These are phyloP conservation scores for Nyctibius bracteatus DNA, from an alignment of 2,113 vertebrate genomes.

Conservation along the genomic window DNA sequence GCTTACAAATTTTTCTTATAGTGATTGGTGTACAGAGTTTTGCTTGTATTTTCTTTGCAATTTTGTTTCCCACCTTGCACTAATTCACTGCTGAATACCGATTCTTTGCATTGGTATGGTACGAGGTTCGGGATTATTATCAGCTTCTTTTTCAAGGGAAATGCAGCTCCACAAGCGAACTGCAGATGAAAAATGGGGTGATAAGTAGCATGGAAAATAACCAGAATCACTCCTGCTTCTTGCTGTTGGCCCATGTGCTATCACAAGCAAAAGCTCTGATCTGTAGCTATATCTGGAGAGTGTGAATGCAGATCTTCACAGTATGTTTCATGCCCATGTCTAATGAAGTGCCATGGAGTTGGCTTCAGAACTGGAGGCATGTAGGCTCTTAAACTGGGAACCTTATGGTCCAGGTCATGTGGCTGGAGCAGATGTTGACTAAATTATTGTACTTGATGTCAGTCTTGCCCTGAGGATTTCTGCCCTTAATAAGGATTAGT, in stretches of 20 bases:
- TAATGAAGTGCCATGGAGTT: background rate
- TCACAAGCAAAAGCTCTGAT: background rate
- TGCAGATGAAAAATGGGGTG: background rate
- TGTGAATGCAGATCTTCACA: background rate
- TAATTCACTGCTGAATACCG: background rate
- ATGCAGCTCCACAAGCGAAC: background rate
- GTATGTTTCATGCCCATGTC: background rate
- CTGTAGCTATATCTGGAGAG: background rate
- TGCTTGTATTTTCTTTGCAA: background rate
- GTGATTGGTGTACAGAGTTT: background rate
- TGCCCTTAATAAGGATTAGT: background rate
- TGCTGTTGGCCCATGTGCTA: background rate
- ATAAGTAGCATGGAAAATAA: background rate
- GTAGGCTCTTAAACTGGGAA: background rate
- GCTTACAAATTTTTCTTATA: background rate
- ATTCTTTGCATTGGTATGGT: background rate
- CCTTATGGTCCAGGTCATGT: background rate
- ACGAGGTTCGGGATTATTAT: background rate
- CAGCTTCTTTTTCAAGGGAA: background rate
- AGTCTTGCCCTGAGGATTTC: background rate
- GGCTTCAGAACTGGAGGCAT: background rate
- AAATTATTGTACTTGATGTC: background rate
- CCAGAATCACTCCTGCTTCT: background rate
- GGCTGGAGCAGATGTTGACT: background rate
- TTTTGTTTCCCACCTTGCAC: background rate